phyloP scores from a whole-genome alignment of 2,888 invertebrate genomes.

The Drosophila nigricruria region DNA sequence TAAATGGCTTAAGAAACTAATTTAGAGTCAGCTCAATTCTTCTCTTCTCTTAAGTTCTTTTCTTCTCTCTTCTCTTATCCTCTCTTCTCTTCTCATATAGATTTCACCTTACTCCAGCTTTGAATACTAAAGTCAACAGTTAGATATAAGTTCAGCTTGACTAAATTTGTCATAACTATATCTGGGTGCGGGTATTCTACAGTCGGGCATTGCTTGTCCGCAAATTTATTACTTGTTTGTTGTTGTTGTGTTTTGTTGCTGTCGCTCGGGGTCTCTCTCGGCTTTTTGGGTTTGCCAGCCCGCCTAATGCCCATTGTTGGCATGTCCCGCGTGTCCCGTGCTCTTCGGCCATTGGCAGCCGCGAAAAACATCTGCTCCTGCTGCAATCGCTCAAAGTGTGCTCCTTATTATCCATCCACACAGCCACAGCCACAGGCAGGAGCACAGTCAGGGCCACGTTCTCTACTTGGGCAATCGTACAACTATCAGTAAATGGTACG shows the following conservation, averaged over 20 bases:
- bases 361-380: conserved; percentile 84
- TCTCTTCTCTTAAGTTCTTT: not conserved
- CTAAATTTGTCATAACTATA: not conserved
- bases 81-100: too few relatives aligned
- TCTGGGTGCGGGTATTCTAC: not conserved
- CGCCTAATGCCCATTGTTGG: conserved; percentile 66
- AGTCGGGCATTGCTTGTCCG: not conserved
- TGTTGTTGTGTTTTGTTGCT: conserved; percentile 8
- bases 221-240: conserved; percentile 3
- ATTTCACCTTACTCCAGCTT: too few relatives aligned
- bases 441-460: conserved; percentile 8
- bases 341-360: conserved; percentile 51
- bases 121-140: too few relatives aligned
- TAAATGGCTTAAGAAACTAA: too few relatives aligned
- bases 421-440: not conserved
- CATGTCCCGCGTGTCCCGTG: conserved; percentile 66
- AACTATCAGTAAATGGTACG: conserved; percentile 60
- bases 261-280: conserved; percentile 18
- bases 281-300: conserved; percentile 18
- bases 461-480: conserved; percentile 48
- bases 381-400: conserved; percentile 73
- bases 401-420: conserved; percentile 13
- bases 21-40: not conserved
- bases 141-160: not conserved
- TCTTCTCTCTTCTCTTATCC: not conserved